phyloP scores from a whole-genome alignment of 2,797 vertebrate species.

The Momotus momota region DNA sequence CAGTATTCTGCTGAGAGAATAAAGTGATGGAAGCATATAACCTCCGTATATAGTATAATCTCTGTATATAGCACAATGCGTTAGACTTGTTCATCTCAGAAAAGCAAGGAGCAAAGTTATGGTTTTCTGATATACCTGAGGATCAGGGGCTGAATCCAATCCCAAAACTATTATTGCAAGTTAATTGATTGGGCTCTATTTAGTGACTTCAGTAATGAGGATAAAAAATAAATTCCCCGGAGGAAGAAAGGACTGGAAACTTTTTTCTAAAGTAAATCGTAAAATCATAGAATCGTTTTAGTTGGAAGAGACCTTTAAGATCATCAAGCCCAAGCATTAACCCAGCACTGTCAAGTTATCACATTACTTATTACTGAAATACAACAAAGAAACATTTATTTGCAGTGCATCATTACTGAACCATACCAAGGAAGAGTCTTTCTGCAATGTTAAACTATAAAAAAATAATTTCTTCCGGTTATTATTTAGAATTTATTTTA shows the following conservation, averaged over 20 bases:
- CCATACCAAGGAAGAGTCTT: neutral
- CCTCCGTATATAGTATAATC: neutral
- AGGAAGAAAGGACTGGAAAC: neutral
- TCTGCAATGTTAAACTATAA: neutral
- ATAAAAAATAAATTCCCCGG: neutral
- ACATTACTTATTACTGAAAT: neutral
- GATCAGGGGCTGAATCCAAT: neutral
- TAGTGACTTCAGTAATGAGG: neutral
- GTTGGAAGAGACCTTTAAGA: too few species aligned
- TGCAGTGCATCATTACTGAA: neutral
- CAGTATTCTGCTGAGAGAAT: neutral
- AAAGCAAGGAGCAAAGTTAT: slow-evolving; percentile 14
- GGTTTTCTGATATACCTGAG: neutral
- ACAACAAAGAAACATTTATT: neutral
- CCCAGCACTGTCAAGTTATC: too few species aligned
- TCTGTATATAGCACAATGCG: neutral
- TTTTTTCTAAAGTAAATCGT: neutral
- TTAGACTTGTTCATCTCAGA: neutral
- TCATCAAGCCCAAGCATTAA: too few species aligned
- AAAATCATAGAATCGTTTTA: too few species aligned
- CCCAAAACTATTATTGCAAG: neutral
- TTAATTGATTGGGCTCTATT: neutral
- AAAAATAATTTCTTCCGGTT: neutral
- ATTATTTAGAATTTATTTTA: neutral
- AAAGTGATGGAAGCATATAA: neutral